Evolutionary conservation across 2,888 invertebrate genomes (phyloP), one percentile per base, ranked within the genome.

Genomic region (Rotaria socialis): DNA sequence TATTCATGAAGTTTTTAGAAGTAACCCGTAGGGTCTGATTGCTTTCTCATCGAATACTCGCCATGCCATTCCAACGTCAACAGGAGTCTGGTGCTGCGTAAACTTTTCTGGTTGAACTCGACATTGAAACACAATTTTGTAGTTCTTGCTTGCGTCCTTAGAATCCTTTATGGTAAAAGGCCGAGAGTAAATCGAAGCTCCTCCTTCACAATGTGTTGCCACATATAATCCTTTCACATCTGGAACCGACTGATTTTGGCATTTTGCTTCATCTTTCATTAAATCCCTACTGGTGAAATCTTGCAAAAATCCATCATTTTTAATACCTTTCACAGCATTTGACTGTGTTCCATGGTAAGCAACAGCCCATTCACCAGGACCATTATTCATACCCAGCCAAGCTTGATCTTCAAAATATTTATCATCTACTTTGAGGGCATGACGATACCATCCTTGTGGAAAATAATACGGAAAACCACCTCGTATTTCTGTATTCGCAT

Each of bases 161-260:
- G 22, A 1, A 8, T 80, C 47, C 0, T 35, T 35, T 16, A 67
- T 35, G 0, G 3, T 1, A 19, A 67, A 67, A 4, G 35, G 5
- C 7, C 0, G 0, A n/a, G 47, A 24, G n/a, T 80, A 80, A 24
- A 1, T 0, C 0, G 80, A 47, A 16, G 47, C 80, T 10, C 80
- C 80, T 22, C 47, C 80, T 24, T 80, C 24, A 47, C 80, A 80
- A 80, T 80, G 80, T n/a, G 47, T 80, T 43, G 80, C 80, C 22
- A 80, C 24, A 80, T 80, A 80, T 10, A 80, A n/a, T 24, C 47
- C 80, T 47, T 80, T n/a, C 0, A 75, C 75, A 43, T 75, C 10
- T 24, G 75, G 19, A 75, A 41, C 43, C 35, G 24, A 75, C 7
- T 19, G 41, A 43, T 43, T 43, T 22, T 75, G 41, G 7, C 2